Conservation (phyloP, 2,797 vertebrate species). For the Eidolon dupreanum region DNA sequence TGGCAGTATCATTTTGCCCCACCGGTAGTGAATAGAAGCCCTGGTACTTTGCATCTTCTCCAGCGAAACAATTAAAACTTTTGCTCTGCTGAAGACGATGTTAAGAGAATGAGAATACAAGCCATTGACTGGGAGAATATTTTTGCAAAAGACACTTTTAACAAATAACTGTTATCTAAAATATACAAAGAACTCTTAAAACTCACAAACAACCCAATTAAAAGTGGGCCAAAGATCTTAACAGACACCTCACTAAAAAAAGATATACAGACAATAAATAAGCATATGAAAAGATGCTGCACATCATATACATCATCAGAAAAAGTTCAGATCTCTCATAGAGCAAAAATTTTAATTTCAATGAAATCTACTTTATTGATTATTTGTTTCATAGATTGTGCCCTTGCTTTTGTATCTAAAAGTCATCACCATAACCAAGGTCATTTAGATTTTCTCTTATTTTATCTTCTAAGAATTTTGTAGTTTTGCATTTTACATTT, state of each 20-base stretch:
- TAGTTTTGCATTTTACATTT: background rate
- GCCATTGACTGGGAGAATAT: background rate
- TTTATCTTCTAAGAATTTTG: background rate
- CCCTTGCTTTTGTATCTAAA: background rate
- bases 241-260: background rate
- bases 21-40: background rate
- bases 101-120: background rate
- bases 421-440: background rate
- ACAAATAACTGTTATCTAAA: background rate
- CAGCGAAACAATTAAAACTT: background rate
- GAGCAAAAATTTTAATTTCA: background rate
- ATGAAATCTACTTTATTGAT: background rate
- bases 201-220: background rate
- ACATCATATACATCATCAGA: background rate
- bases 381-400: background rate
- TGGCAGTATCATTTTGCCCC: background rate
- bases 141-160: background rate
- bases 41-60: background rate
- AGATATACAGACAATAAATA: background rate
- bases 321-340: background rate
- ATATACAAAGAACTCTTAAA: background rate
- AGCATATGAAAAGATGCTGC: background rate
- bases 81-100: background rate
- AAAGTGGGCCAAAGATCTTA: background rate
- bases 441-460: background rate